Conservation (phyloP, 2,797 vertebrate species). For the Zenarchopterus dispar region DNA sequence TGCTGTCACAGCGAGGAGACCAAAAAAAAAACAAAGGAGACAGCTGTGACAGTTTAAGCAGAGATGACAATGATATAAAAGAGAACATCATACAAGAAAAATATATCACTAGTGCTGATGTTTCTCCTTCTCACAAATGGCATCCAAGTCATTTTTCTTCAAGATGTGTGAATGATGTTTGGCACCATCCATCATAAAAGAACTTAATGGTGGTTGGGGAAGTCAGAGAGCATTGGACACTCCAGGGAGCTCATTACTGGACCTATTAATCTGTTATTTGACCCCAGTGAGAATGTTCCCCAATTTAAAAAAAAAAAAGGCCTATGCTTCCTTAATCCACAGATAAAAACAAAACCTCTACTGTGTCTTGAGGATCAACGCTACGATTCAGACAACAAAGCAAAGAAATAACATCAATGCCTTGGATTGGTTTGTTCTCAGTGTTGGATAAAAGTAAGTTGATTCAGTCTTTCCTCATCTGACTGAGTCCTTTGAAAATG, state of each 20-base stretch:
- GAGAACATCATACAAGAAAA: constrained; percentile 69
- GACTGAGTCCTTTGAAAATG: constrained; percentile 71
- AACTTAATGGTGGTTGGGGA: constrained; percentile 73
- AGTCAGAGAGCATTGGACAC: constrained; percentile 75
- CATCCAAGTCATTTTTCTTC: constrained; percentile 78
- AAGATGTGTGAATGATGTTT: constrained; percentile 82
- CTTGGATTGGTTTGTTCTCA: constrained; percentile 70
- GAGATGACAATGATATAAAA: constrained; percentile 76
- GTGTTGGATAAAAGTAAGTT: constrained; percentile 67
- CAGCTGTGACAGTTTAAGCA: constrained; percentile 74
- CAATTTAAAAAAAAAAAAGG: constrained; percentile 79
- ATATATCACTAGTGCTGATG: constrained; percentile 77
- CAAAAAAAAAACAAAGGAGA: constrained; percentile 69
- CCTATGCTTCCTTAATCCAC: constrained; percentile 75
- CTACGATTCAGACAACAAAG: constrained; percentile 76
- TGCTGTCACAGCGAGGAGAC: constrained; percentile 50
- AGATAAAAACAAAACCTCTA: constrained; percentile 77
- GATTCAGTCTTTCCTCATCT: constrained; percentile 62
- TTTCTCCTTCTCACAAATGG: constrained; percentile 81
- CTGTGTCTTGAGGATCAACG: constrained; percentile 67
- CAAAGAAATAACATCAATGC: constrained; percentile 67
- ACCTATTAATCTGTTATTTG: constrained; percentile 88
- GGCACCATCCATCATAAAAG: constrained; percentile 79
- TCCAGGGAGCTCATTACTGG: constrained; percentile 85
- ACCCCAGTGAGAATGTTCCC: constrained; percentile 79